phyloP scores from a whole-genome alignment of 2,888 invertebrate species.

The Leptinotarsa juncta region DNA sequence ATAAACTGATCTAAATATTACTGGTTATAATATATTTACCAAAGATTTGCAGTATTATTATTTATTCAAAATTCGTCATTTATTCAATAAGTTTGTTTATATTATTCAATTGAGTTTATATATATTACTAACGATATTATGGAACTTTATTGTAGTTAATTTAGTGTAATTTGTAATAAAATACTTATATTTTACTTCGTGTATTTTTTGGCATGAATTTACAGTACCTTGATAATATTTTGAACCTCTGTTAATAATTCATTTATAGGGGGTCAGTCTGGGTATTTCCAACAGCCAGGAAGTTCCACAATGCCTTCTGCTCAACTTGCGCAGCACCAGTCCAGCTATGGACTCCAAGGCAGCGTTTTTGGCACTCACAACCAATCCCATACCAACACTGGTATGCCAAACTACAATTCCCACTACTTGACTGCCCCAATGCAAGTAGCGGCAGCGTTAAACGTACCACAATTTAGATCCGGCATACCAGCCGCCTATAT shows the following conservation, averaged over 20 bases:
- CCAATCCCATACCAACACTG: conserved; percentile 66
- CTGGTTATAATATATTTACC: not conserved
- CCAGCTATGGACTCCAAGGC: conserved; percentile 67
- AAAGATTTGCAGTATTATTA: conserved; percentile 13
- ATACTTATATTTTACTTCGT: conserved; percentile 46
- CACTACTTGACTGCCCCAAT: conserved; percentile 74
- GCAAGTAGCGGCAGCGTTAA: conserved; percentile 72
- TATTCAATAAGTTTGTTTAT: not conserved
- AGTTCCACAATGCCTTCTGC: conserved; percentile 65
- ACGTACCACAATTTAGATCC: conserved; percentile 73
- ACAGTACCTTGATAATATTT: not conserved
- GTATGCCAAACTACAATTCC: conserved; percentile 67
- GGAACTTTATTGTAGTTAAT: conserved; percentile 43
- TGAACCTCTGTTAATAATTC: conserved; percentile 5
- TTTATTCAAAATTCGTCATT: not conserved
- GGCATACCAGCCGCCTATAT: conserved; percentile 66
- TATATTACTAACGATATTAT: not conserved
- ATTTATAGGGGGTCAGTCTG: conserved; percentile 66
- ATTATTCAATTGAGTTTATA: not conserved
- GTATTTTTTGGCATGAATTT: conserved; percentile 51
- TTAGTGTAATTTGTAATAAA: conserved; percentile 47
- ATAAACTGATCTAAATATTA: too few relatives aligned
- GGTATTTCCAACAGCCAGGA: conserved; percentile 67
- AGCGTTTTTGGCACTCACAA: conserved; percentile 67
- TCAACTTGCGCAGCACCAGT: conserved; percentile 64